Conservation (phyloP, 1,140 invertebrate genomes). For the Sarcophaga bullata region DNA sequence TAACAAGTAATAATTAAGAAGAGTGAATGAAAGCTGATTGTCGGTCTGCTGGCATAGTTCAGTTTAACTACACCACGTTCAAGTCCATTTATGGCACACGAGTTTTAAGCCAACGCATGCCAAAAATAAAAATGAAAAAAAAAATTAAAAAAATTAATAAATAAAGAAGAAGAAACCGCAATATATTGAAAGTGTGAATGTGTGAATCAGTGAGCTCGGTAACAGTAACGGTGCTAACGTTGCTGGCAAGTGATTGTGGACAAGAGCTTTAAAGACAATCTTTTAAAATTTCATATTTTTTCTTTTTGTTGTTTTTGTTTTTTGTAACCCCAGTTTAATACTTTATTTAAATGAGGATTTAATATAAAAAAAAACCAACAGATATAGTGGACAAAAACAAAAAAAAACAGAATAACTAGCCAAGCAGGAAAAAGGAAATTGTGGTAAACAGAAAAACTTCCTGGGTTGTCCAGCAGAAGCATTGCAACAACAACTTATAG, state of each 20-base stretch:
- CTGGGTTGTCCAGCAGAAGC: neutral
- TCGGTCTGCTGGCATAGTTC: neutral
- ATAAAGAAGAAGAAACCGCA: neutral
- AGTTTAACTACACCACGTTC: neutral
- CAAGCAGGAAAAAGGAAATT: constrained; percentile 40
- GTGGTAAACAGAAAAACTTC: constrained; percentile 37
- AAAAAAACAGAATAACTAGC: constrained; percentile 9
- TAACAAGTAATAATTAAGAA: constrained; percentile 23
- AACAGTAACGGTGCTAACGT: too few species aligned
- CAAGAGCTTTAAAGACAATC: constrained; percentile 1
- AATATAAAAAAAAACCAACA: constrained; percentile 15
- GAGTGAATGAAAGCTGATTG: neutral
- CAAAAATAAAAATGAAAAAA: too few species aligned
- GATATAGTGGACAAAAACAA: neutral
- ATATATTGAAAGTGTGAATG: constrained; percentile 18
- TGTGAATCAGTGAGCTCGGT: neutral
- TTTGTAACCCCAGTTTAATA: neutral
- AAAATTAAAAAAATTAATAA: too few species aligned
- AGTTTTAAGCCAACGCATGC: constrained; percentile 33
- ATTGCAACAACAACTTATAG: neutral
- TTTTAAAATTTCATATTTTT: neutral
- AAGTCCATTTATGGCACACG: neutral
- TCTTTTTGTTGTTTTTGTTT: neutral
- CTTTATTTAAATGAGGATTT: constrained; percentile 8
- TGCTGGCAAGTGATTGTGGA: neutral